Conservation (phyloP, 1,140 invertebrate genomes). For the Pemphigus obesinymphae region DNA sequence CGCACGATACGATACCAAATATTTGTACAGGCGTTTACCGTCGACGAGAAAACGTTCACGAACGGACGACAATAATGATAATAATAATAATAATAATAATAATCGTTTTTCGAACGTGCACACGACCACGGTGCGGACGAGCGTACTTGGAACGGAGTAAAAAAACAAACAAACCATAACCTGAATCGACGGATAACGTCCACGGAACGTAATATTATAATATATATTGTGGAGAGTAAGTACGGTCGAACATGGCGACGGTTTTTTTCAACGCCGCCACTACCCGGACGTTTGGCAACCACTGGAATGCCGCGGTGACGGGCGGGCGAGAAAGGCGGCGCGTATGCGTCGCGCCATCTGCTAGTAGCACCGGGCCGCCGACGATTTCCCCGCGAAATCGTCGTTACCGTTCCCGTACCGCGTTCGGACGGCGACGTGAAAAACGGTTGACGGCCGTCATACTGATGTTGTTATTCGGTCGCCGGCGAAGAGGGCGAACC, state of each 20-base stretch:
- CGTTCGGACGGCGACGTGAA: not conserved
- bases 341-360: conserved; percentile 28
- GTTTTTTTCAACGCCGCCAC: not conserved
- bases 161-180: too few species aligned
- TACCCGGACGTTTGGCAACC: not conserved
- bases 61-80: too few species aligned
- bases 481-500: not conserved
- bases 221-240: too few species aligned
- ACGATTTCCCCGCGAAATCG: conserved; percentile 3
- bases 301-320: not conserved
- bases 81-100: too few species aligned
- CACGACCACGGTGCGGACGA: not conserved
- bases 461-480: too few species aligned
- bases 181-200: too few species aligned
- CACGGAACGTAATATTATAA: too few species aligned
- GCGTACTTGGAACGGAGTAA: too few species aligned
- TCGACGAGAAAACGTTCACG: too few species aligned
- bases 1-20: too few species aligned
- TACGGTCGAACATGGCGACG: not conserved
- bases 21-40: too few species aligned
- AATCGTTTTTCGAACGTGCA: too few species aligned
- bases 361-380: not conserved
- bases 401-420: not conserved
- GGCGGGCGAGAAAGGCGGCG: not conserved
- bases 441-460: not conserved